Evolutionary conservation across 2,797 vertebrate species (phyloP).

Genomic region (Sciurus carolinensis): DNA sequence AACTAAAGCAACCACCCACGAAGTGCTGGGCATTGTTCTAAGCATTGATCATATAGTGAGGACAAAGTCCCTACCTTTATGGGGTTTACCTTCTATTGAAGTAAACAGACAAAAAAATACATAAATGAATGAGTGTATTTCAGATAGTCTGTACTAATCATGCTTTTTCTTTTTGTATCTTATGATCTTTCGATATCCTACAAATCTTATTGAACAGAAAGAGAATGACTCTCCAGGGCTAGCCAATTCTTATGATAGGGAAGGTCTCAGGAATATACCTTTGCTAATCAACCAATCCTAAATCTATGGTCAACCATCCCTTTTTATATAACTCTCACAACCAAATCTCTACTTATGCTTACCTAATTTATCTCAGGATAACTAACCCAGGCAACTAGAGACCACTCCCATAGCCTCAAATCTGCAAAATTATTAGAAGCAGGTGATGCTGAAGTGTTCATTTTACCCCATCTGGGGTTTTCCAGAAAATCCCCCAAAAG

Average conservation of each 20-base stretch:
- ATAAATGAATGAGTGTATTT: slow-evolving; percentile 40
- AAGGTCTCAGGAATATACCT: background rate
- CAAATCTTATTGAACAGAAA: background rate
- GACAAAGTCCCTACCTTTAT: background rate
- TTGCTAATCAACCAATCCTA: background rate
- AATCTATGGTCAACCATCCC: background rate
- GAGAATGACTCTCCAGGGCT: background rate
- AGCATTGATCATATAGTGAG: background rate
- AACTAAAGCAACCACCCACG: background rate
- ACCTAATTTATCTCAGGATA: background rate
- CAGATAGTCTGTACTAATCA: background rate
- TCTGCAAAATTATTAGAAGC: background rate
- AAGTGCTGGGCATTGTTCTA: background rate
- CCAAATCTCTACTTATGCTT: background rate
- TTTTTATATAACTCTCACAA: background rate
- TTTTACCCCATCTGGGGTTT: background rate
- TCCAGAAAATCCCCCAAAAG: background rate
- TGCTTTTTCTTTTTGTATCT: background rate
- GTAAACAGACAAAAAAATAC: background rate
- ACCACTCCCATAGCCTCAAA: background rate
- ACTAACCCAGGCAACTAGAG: background rate
- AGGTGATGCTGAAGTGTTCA: background rate
- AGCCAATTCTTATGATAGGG: background rate
- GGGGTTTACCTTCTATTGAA: background rate
- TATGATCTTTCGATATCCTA: background rate